Evolutionary conservation across 2,888 invertebrate genomes (phyloP), one percentile per base, ranked within the genome.

Genomic region (Tineola bisselliella): DNA sequence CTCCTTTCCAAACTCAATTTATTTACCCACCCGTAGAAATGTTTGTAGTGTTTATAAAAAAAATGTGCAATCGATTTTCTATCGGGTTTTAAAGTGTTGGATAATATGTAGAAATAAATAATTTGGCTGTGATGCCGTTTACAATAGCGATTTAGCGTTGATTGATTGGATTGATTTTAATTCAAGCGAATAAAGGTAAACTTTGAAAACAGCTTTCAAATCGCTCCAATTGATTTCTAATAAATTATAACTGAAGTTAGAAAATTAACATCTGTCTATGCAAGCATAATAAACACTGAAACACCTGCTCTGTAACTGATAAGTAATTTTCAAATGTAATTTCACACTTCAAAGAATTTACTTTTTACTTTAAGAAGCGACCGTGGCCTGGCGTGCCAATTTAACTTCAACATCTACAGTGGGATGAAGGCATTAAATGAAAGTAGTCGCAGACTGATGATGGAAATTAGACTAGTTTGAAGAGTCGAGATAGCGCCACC

Each of bases 1-100:
- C 68, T 76, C 77, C 78, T 75, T 81, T 78, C 73, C 75, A 67
- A 66, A 71, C 73, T 68, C 79, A 79, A 82, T 83, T 84, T 80
- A 81, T 78, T 73, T 74, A 80, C 74, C 76, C 75, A 74, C 77
- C 76, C 75, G 74, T 77, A 75, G 18, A 15, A n/a, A 76, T 78
- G 75, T 77, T 81, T 66, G 73, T 71, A 77, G 79, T 78, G 78
- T 82, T 25, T 4, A 25, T 25, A 25, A 25, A 25, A 25, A 25
- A 25, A 25, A 25, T 25, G 25, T 25, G 4, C 25, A 25, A 25
- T 25, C 6, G 25, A 4, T 25, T 25, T 25, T 25, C 6, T 25
- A 25, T 25, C 6, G 6, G 25, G 25, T 25, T 25, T 25, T 25
- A 25, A 25, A 25, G 6, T 25, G 6, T 25, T 25, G 6, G 25